Base-by-base conservation (phyloP, 2,888 invertebrate species). In the Caenorhabditis sp. region DNA sequence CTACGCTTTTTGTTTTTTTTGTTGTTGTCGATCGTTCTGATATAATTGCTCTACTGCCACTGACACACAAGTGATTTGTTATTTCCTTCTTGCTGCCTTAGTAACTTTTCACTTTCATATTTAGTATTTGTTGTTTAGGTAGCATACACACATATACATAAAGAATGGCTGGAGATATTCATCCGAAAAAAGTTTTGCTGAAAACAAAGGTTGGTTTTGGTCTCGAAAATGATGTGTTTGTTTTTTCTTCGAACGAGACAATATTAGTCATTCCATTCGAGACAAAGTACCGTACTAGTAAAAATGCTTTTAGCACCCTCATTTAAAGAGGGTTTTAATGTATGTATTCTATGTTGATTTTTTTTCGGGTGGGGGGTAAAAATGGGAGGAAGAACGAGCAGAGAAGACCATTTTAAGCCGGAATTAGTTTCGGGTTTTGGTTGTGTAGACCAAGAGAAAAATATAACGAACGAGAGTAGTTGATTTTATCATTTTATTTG, bases 151-250 rank as follows among this genome's bases (percentile, higher is more conserved):
- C 31, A 31, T 4, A 31, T 50, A 19, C 5, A 50, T 4, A 53
- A 53, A 53, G n/a, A 53, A 73, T 73, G 73, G 65, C 73, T 0
- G 68, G 55, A 27, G 68, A 73, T 66, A 73, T 73, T 26, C 68
- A 73, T 62, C 73, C 73, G 57, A 73, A 62, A 62, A 73, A 73
- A 59, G 58, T 73, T 61, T 59, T 73, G 24, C 68, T 73, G 21
- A 73, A 73, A 37, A n/a, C 68, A 1, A 73, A 73, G 73, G 73
- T 73, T 51, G 55, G 67, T 61, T 27, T 31, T 1, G 19, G 19
- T 26, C 5, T 26, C 49, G 10, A 31, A 31, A 31, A 31, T 6
- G 4, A 31, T 31, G 10, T 31, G 10, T 31, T 6, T 31, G 31
- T 31, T 6, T 31, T n/a, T n/a, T n/a, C n/a, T n/a, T n/a, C n/a